Percentiles rank a stretch among this genome's conserved stretches.
phyloP scores from a whole-genome alignment of 2,888 invertebrate genomes.

The Heteromyza rotundicornis region DNA sequence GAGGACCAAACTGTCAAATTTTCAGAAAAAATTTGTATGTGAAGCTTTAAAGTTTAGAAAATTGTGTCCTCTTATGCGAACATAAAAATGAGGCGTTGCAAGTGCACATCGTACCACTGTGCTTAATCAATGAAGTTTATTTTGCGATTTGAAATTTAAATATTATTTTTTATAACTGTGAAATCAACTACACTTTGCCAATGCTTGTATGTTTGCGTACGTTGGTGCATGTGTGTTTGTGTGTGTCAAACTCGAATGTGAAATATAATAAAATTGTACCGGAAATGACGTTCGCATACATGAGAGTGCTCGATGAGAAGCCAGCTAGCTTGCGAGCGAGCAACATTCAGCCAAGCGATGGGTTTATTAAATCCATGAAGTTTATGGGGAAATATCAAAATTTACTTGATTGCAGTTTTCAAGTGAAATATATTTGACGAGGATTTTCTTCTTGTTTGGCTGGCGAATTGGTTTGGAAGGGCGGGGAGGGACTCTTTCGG shows the following conservation, averaged over 20 bases:
- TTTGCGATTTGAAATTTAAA: slow-evolving; percentile 24
- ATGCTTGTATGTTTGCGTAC: not conserved
- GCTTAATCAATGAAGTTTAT: slow-evolving; percentile 23
- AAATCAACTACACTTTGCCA: slow-evolving; percentile 1
- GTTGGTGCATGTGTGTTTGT: not conserved
- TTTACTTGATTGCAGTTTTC: slow-evolving; percentile 58
- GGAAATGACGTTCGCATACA: slow-evolving; percentile 47
- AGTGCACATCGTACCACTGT: slow-evolving; percentile 14
- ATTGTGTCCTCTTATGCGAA: too few species aligned
- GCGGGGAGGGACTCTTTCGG: too few species aligned
- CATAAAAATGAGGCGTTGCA: too few species aligned
- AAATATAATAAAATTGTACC: slow-evolving; percentile 56
- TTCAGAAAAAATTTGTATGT: too few species aligned
- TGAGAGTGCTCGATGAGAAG: slow-evolving; percentile 5
- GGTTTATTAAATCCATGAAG: slow-evolving; percentile 55
- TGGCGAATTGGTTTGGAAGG: too few species aligned
- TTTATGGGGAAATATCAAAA: slow-evolving; percentile 52
- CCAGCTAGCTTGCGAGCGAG: slow-evolving; percentile 4
- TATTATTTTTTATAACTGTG: slow-evolving; percentile 8
- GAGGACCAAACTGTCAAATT: too few species aligned
- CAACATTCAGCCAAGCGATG: slow-evolving; percentile 49
- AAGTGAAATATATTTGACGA: slow-evolving; percentile 46
- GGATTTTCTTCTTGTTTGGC: slow-evolving; percentile 17
- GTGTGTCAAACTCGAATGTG: slow-evolving; percentile 18
- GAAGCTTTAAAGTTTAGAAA: too few species aligned